phyloP scores from a whole-genome alignment of 2,797 vertebrate genomes.

The Saxicola maurus region DNA sequence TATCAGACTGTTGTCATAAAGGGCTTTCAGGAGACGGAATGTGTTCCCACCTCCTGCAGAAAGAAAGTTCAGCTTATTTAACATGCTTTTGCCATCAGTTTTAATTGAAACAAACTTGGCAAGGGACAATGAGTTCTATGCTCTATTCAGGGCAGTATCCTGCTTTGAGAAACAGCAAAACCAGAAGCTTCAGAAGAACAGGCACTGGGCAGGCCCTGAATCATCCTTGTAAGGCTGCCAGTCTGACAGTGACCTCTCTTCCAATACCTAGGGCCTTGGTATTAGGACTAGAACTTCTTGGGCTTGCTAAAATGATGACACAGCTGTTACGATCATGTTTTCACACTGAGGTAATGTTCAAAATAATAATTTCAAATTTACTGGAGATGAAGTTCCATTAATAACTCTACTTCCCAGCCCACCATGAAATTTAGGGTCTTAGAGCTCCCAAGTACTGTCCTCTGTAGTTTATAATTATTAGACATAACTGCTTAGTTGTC shows the following conservation, averaged over 20 bases:
- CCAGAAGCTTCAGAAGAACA: not conserved
- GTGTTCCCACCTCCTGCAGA: conserved; percentile 87
- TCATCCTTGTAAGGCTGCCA: not conserved
- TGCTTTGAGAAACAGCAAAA: not conserved
- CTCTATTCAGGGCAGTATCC: not conserved
- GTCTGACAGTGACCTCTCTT: not conserved
- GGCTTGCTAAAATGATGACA: not conserved
- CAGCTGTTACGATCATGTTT: not conserved
- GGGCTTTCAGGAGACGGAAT: conserved; percentile 84
- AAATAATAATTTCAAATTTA: not conserved
- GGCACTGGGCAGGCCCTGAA: not conserved
- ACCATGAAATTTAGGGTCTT: not conserved
- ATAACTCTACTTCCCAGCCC: not conserved
- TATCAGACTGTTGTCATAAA: conserved; percentile 84
- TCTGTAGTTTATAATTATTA: not conserved
- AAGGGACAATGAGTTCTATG: not conserved
- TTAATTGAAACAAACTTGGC: not conserved
- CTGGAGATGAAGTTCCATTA: not conserved
- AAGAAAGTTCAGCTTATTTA: not conserved
- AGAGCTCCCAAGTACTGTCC: not conserved
- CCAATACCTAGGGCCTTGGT: not conserved
- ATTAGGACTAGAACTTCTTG: not conserved
- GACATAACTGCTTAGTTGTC: not conserved
- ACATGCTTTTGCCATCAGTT: not conserved
- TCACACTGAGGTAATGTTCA: not conserved